Evolutionary conservation across 2,113 vertebrate genomes (phyloP), one percentile per base, ranked within the genome.

Genomic region (Hypanus sabinus): DNA sequence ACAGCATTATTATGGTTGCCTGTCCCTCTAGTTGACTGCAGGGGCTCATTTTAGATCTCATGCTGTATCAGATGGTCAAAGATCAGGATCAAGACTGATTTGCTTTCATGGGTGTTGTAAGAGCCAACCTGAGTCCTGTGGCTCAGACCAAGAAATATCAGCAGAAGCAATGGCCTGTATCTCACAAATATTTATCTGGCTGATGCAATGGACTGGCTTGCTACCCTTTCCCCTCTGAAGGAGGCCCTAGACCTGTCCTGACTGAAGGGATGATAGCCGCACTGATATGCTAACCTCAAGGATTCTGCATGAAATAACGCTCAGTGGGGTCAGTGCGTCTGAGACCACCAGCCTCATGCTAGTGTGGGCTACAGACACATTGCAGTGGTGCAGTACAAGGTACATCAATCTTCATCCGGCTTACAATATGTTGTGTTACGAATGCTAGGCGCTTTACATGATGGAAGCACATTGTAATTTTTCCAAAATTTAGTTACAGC

Each of bases 171-270:
- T 33, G 30, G 30, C n/a, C n/a, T n/a, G 16, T 18, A 16, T 90
- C 85, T 33, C 85, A 16, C 20, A 90, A 90, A 65, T 90, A 65
- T 65, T 88, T 88, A 65, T 65, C 85, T 88, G 57, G 85, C 10
- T 6, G 30, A 1, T 33, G 60, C 57, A 65, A 5, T 88, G 57
- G 30, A 5, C 85, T 12, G 18, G 30, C n/a, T 18, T 30, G 5
- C 30, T 18, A 27, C 5, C 30, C 57, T 88, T 33, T 65, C 60
- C n/a, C n/a, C 85, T 33, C 85, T 65, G 5, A 88, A 33, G 27
- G 20, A 88, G 30, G 60, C 85, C 20, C 18, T 60, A 65, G 14
- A 8, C 11, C 36, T 46, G 79, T 38, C 77, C n/a, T 5, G 36
- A 38, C 81, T 57, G 57, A 65, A 14, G 85, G 60, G 60, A 88